Conservation (phyloP, 1,140 invertebrate genomes). For the Drosophila biarmipes region DNA sequence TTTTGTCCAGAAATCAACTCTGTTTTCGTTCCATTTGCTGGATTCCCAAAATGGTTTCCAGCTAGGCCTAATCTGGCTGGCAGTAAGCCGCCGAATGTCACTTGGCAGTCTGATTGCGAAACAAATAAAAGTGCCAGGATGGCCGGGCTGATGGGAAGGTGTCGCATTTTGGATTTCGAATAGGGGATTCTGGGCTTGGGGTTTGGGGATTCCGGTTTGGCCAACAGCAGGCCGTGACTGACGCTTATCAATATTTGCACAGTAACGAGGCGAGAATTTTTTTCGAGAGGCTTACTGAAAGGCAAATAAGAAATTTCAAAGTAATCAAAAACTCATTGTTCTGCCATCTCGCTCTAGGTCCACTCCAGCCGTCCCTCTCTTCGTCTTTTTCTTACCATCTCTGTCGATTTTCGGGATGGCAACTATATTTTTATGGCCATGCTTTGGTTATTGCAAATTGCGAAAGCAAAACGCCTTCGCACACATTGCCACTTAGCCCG, state of each 20-base stretch:
- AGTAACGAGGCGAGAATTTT: conserved; percentile 66
- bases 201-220: conserved; percentile 13
- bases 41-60: background rate
- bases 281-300: conserved; percentile 53
- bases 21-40: conserved; percentile 36
- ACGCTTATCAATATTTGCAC: conserved; percentile 80
- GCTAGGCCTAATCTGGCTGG: conserved; percentile 41
- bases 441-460: conserved; percentile 82
- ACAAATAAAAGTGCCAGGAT: conserved; percentile 60
- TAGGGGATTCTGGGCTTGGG: background rate
- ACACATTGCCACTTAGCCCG: conserved; percentile 77
- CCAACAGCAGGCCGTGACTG: conserved; percentile 44
- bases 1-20: conserved; percentile 7
- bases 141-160: conserved; percentile 8
- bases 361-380: background rate
- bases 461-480: conserved; percentile 77
- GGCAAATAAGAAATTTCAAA: conserved; percentile 82
- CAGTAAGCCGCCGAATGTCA: conserved; percentile 40
- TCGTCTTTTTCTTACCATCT: background rate
- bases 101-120: conserved; percentile 57
- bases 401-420: conserved; percentile 35
- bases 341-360: conserved; percentile 26
- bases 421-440: conserved; percentile 79
- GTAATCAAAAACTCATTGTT: conserved; percentile 82
- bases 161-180: conserved; percentile 6